A percentile compares a stretch with the other conserved stretches of the same genome.
Evolutionary conservation across 2,113 vertebrate species (phyloP).

Genomic region (Mixornis gularis): DNA sequence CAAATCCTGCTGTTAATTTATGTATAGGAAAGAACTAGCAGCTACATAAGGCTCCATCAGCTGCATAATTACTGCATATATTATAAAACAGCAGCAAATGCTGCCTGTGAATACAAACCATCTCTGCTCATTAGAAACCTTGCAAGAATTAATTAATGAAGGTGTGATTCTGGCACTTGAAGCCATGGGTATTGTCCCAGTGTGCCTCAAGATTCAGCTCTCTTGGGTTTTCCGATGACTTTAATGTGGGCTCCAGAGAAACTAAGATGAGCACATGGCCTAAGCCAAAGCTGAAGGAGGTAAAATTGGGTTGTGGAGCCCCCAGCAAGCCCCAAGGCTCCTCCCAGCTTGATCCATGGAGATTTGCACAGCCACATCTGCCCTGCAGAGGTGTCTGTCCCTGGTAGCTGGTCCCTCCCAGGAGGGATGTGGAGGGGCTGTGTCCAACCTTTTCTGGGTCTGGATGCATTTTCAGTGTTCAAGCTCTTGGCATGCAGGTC

Average conservation of each 20-base stretch:
- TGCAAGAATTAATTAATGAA: constrained; percentile 14
- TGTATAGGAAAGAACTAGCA: constrained; percentile 51
- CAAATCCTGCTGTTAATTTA: constrained; percentile 67
- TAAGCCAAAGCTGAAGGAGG: not conserved
- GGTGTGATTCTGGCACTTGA: not conserved
- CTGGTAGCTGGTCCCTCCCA: not conserved
- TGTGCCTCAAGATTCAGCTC: not conserved
- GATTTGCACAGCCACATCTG: not conserved
- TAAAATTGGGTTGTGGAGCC: not conserved
- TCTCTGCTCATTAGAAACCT: constrained; percentile 32
- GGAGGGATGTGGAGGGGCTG: no score
- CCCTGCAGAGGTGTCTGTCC: not conserved
- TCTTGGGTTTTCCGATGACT: not conserved
- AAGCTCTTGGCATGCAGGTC: not conserved
- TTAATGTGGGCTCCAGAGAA: not conserved
- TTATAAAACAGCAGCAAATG: constrained; percentile 52
- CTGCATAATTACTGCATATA: constrained; percentile 66
- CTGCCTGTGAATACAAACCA: constrained; percentile 44
- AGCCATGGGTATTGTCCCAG: not conserved
- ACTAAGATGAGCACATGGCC: not conserved
- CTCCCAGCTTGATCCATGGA: fast-evolving
- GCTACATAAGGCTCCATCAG: constrained; percentile 54
- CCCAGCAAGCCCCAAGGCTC: fast-evolving
- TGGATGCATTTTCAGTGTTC: not conserved
- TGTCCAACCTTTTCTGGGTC: not conserved